Percentiles rank a stretch among this genome's conserved stretches.
Evolutionary conservation across 2,888 invertebrate species (phyloP).

Genomic region (Orthosia gothica): DNA sequence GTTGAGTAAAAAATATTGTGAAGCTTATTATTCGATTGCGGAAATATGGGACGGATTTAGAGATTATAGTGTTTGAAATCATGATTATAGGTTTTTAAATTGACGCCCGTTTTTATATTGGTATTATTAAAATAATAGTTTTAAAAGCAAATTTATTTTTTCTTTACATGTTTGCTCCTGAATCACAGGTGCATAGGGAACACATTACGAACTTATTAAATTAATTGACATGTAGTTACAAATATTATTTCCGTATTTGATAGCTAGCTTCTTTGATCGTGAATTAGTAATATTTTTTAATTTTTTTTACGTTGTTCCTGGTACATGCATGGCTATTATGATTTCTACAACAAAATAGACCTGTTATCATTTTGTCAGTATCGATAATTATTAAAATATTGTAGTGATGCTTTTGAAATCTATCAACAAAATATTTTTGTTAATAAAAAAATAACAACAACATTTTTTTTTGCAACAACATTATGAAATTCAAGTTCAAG

Average conservation of each 20-base stretch:
- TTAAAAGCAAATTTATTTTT: neutral
- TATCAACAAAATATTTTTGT: neutral
- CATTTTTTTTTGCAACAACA: constrained; percentile 62
- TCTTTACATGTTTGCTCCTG: neutral
- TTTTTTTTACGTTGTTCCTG: neutral
- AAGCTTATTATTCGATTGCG: constrained; percentile 30
- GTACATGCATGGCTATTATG: too few species aligned
- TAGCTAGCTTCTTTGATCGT: neutral
- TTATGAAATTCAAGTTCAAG: constrained; percentile 64
- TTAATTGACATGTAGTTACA: neutral
- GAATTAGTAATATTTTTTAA: neutral
- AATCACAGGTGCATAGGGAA: neutral
- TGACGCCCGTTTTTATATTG: neutral
- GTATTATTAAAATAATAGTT: neutral
- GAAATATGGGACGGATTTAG: constrained; percentile 24
- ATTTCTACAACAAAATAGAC: too few species aligned
- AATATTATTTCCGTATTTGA: constrained; percentile 30
- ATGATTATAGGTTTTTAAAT: neutral
- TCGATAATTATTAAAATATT: neutral
- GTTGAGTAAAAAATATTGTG: constrained; percentile 71
- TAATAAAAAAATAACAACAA: constrained; percentile 5
- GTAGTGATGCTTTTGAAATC: neutral
- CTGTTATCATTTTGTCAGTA: neutral
- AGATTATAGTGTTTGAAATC: neutral
- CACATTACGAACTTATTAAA: neutral